These are phyloP conservation scores for Paralichthys olivaceus DNA, from an alignment of 2,113 vertebrate genomes.

Conservation along the genomic window DNA sequence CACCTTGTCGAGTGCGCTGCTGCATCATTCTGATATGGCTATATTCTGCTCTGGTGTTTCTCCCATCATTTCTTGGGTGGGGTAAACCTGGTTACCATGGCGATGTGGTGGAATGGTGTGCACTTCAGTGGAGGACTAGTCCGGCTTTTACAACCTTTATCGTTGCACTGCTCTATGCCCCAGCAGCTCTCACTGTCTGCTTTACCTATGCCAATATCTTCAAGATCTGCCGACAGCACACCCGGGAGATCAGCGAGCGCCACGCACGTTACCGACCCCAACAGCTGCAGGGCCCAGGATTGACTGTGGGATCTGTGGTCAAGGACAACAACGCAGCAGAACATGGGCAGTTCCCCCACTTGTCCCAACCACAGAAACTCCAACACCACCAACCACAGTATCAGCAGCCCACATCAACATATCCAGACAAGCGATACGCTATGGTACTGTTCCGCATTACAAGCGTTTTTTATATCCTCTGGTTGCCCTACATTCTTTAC, in stretches of 20 bases:
- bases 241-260: slow-evolving; percentile 93
- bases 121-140: slow-evolving; percentile 88
- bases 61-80: slow-evolving; percentile 94
- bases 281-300: slow-evolving; percentile 67
- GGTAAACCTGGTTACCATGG: slow-evolving; percentile 98
- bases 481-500: slow-evolving; percentile 98
- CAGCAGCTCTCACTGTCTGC: slow-evolving; percentile 93
- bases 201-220: slow-evolving; percentile 99
- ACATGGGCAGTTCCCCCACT: slow-evolving; percentile 70
- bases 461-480: slow-evolving; percentile 97
- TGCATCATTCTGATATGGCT: slow-evolving; percentile 95
- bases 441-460: slow-evolving; percentile 98
- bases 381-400: slow-evolving; percentile 59
- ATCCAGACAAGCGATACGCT: slow-evolving; percentile 94
- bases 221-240: slow-evolving; percentile 98
- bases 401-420: slow-evolving; percentile 76
- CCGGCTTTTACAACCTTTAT: slow-evolving; percentile 94
- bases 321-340: slow-evolving; percentile 74
- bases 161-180: slow-evolving; percentile 92
- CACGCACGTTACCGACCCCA: slow-evolving; percentile 92
- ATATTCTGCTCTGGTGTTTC: slow-evolving; percentile 93
- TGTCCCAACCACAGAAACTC: slow-evolving; percentile 39
- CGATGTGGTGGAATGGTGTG: slow-evolving; percentile 95
- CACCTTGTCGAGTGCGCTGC: slow-evolving; percentile 91
- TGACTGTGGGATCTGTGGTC: slow-evolving; percentile 35